Evolutionary conservation across 2,888 invertebrate species (phyloP).

Genomic region (Anoncus sp.): DNA sequence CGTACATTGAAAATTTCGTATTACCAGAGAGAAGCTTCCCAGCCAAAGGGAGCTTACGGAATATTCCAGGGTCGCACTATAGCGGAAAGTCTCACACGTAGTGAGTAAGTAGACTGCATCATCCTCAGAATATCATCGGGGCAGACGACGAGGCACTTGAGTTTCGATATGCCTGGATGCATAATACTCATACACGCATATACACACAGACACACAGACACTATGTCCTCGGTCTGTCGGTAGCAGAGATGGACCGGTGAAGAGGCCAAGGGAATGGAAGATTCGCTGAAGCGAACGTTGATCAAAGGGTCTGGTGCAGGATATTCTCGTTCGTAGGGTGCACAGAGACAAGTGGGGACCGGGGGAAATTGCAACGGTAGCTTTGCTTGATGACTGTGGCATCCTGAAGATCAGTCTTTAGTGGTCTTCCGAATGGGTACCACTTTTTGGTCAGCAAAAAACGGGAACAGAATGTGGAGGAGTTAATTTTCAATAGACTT

Average conservation of each 20-base stretch:
- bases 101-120: constrained; percentile 8
- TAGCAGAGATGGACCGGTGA: not conserved
- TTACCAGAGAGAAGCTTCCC: too few species aligned
- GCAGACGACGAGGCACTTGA: constrained; percentile 9
- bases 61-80: not conserved
- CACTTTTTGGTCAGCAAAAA: too few species aligned
- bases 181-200: not conserved
- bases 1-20: too few species aligned
- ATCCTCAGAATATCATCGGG: not conserved
- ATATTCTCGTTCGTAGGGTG: not conserved
- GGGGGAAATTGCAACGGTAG: too few species aligned
- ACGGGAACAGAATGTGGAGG: too few species aligned
- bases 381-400: too few species aligned
- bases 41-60: not conserved
- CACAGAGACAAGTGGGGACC: too few species aligned
- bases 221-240: not conserved
- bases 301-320: constrained; percentile 5
- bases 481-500: too few species aligned
- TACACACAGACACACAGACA: not conserved
- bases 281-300: constrained; percentile 3
- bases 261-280: not conserved
- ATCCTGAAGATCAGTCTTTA: too few species aligned
- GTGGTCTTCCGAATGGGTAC: too few species aligned
- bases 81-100: not conserved
- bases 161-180: constrained; percentile 4